Conservation (phyloP, 2,888 invertebrate genomes). For the Oxyscelio sp. region DNA sequence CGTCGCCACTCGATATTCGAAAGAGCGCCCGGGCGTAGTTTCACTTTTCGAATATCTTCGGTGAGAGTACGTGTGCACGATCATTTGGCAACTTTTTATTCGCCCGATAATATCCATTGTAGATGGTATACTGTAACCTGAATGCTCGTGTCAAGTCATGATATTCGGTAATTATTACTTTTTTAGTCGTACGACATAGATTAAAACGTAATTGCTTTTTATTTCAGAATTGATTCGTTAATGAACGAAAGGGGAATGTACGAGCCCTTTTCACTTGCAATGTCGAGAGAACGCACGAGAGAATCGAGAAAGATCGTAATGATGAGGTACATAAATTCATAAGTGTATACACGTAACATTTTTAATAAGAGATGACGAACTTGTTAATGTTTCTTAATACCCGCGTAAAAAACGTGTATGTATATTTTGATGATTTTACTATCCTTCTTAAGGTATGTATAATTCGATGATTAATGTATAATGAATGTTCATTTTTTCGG, state of each 20-base stretch:
- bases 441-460: no score
- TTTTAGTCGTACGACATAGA: slow-evolving; percentile 43
- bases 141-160: slow-evolving; percentile 62
- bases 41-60: slow-evolving; percentile 86
- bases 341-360: no score
- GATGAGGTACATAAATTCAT: background rate
- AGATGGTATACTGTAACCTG: slow-evolving; percentile 45
- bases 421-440: no score
- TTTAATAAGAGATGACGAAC: no score
- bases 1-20: slow-evolving; percentile 73
- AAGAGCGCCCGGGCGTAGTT: slow-evolving; percentile 80
- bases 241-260: slow-evolving; percentile 24
- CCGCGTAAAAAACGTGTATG: no score
- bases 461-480: no score
- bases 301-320: slow-evolving; percentile 5
- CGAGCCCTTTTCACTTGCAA: slow-evolving; percentile 8
- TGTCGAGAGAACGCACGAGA: background rate
- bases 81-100: slow-evolving; percentile 71
- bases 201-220: slow-evolving; percentile 63
- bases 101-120: slow-evolving; percentile 58
- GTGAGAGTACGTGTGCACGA: slow-evolving; percentile 83
- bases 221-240: slow-evolving; percentile 41
- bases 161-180: slow-evolving; percentile 61
- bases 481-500: no score
- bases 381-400: no score